Percentiles rank a stretch among this genome's conserved stretches.
Evolutionary conservation across 1,140 invertebrate species (phyloP).

Genomic region (Drosophila ogumai): DNA sequence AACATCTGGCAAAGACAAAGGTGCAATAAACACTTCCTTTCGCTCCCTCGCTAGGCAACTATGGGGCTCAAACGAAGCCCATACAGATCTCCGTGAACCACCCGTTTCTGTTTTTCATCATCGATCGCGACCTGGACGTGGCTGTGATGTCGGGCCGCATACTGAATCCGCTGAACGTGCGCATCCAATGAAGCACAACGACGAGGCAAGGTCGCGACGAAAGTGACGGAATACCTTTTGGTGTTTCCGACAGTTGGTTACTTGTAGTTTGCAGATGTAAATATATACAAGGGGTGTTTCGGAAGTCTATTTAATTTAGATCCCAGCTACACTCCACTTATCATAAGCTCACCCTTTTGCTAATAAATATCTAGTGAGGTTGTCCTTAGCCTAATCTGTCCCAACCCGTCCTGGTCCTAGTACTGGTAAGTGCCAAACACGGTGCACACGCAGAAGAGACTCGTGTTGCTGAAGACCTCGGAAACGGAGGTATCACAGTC

Average conservation of each 20-base stretch:
- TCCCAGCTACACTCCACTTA: not conserved
- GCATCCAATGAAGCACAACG: slow-evolving; percentile 87
- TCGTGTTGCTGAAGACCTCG: slow-evolving; percentile 70
- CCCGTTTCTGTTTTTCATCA: slow-evolving; percentile 93
- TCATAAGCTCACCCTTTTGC: slow-evolving; percentile 46
- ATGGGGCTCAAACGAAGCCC: slow-evolving; percentile 85
- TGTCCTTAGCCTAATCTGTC: slow-evolving; percentile 30
- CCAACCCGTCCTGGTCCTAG: slow-evolving; percentile 7
- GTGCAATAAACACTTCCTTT: slow-evolving; percentile 72
- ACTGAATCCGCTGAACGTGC: slow-evolving; percentile 91
- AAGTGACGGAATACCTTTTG: slow-evolving; percentile 56
- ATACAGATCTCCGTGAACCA: slow-evolving; percentile 90
- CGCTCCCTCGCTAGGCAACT: slow-evolving; percentile 68
- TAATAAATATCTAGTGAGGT: slow-evolving; percentile 43
- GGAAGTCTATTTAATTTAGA: not conserved
- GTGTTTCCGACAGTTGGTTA: slow-evolving; percentile 22
- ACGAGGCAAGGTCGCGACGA: slow-evolving; percentile 62
- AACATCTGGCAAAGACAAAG: slow-evolving; percentile 39
- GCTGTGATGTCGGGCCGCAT: slow-evolving; percentile 92
- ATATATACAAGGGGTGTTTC: slow-evolving; percentile 22
- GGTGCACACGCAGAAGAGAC: slow-evolving; percentile 70
- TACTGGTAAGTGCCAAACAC: slow-evolving; percentile 74
- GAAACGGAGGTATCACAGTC: slow-evolving; percentile 71
- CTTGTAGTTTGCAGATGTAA: slow-evolving; percentile 43
- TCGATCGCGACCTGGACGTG: slow-evolving; percentile 91